These are phyloP conservation scores for Cyprinella venusta DNA, from an alignment of 2,797 vertebrate species.

Conservation along the genomic window DNA sequence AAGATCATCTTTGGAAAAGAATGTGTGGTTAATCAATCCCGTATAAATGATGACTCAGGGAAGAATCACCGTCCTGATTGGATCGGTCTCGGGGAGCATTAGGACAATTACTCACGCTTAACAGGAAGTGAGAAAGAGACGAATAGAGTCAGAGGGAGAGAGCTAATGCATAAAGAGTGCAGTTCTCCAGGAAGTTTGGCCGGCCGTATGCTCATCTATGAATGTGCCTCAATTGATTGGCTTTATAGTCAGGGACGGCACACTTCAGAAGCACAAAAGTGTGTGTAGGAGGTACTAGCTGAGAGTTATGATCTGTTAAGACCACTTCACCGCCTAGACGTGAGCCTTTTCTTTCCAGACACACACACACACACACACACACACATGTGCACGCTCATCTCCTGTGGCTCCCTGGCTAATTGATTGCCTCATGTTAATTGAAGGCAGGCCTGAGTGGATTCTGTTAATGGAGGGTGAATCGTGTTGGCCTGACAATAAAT, in stretches of 20 bases:
- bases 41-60: conserved; percentile 8
- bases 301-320: conserved; percentile 53
- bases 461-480: conserved; percentile 77
- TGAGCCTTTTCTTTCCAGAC: conserved; percentile 47
- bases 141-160: conserved; percentile 17
- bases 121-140: conserved; percentile 31
- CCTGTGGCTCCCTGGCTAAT: conserved; percentile 69
- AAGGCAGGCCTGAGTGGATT: conserved; percentile 74
- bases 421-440: conserved; percentile 77
- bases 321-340: conserved; percentile 54
- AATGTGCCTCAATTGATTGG: conserved; percentile 29
- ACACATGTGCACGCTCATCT: conserved; percentile 46
- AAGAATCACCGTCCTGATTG: conserved; percentile 54
- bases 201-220: conserved; percentile 10
- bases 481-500: conserved; percentile 71
- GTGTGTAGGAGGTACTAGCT: conserved; percentile 33
- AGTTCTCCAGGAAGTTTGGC: conserved; percentile 19
- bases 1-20: neutral
- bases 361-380: conserved; percentile 31
- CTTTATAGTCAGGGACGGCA: neutral
- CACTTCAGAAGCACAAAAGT: conserved; percentile 7
- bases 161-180: conserved; percentile 13
- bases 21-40: neutral
- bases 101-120: conserved; percentile 48
- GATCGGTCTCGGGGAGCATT: conserved; percentile 56